Conservation (phyloP, 2,888 invertebrate species). For the Muschampia staudingeri region DNA sequence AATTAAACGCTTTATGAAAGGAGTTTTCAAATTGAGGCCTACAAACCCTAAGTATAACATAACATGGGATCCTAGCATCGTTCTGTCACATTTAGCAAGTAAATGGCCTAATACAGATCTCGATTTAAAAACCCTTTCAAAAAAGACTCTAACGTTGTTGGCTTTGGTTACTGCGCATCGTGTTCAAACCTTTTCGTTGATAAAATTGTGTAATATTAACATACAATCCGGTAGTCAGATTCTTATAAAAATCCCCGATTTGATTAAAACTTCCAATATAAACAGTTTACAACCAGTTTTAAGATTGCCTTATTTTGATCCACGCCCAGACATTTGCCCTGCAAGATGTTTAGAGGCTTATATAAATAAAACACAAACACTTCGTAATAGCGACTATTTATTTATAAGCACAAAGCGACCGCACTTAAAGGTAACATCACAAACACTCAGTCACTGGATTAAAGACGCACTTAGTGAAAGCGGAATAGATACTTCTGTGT, state of each 20-base stretch:
- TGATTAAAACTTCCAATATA: slow-evolving; percentile 30
- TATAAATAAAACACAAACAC: slow-evolving; percentile 22
- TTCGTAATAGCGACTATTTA: slow-evolving; percentile 26
- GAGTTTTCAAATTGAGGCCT: slow-evolving; percentile 24
- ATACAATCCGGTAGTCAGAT: not conserved
- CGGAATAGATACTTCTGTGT: slow-evolving; percentile 27
- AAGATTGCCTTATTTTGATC: slow-evolving; percentile 46
- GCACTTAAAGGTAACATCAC: not conserved
- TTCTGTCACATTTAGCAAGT: slow-evolving; percentile 1
- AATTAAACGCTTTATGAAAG: slow-evolving; percentile 32
- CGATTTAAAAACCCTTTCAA: slow-evolving; percentile 44
- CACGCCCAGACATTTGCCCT: slow-evolving; percentile 50
- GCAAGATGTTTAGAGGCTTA: slow-evolving; percentile 40
- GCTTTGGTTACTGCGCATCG: slow-evolving; percentile 67
- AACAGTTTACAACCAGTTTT: slow-evolving; percentile 18
- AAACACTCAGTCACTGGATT: slow-evolving; percentile 36
- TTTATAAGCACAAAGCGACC: slow-evolving; percentile 22
- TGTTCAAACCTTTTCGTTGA: slow-evolving; percentile 63
- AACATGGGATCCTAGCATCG: slow-evolving; percentile 49
- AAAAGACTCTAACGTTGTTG: slow-evolving; percentile 65
- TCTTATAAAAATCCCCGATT: slow-evolving; percentile 15
- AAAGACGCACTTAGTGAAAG: not conserved
- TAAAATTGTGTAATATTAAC: slow-evolving; percentile 37
- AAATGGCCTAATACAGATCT: slow-evolving; percentile 56
- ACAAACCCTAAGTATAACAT: slow-evolving; percentile 43